Conservation (phyloP, 2,113 vertebrate genomes). For the Ramphastos sulfuratus region DNA sequence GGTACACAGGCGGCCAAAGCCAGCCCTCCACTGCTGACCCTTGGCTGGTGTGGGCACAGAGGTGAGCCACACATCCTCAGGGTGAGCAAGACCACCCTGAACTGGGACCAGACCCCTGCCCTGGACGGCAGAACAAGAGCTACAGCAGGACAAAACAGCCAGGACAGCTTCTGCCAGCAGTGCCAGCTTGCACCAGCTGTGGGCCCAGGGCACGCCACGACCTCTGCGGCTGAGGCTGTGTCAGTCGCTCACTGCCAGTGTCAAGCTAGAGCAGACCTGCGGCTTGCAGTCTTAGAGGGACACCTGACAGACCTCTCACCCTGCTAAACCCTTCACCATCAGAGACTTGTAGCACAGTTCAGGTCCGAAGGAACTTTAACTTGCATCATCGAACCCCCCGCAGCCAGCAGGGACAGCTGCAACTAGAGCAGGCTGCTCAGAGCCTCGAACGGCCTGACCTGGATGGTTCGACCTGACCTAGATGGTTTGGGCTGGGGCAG, state of each 20-base stretch:
- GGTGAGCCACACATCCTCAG: rapidly evolving
- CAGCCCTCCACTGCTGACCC: no score
- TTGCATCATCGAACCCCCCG: no score
- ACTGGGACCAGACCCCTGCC: not conserved
- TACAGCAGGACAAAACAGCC: not conserved
- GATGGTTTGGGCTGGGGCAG: no score
- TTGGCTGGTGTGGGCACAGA: not conserved
- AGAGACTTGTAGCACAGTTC: no score
- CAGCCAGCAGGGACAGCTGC: no score
- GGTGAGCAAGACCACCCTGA: not conserved
- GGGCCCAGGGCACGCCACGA: not conserved
- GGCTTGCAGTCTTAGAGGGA: not conserved
- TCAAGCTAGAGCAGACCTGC: not conserved
- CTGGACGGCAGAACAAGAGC: not conserved
- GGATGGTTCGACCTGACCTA: no score
- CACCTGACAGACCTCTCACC: not conserved
- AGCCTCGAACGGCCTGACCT: no score
- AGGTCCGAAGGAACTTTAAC: no score
- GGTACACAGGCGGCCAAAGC: not conserved
- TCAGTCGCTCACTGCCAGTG: not conserved
- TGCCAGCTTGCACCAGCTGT: not conserved
- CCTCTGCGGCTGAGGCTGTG: not conserved
- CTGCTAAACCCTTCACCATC: not conserved
- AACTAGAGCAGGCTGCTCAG: no score
- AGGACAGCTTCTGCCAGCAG: not conserved